phyloP scores from a whole-genome alignment of 2,888 invertebrate species.

The Sclerodermus sp. region DNA sequence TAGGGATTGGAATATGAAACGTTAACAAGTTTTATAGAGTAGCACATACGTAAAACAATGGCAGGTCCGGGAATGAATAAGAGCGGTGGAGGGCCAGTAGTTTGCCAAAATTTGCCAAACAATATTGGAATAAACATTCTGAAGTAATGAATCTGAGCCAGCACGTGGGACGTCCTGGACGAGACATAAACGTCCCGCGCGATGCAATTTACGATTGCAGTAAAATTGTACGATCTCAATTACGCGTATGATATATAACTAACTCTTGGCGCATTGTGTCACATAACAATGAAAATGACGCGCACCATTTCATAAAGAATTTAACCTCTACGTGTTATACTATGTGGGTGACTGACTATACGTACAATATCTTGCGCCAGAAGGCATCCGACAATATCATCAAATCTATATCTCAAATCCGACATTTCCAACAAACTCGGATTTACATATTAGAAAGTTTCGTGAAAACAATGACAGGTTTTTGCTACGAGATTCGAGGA shows the following conservation, averaged over 20 bases:
- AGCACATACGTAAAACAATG: no score
- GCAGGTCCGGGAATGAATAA: no score
- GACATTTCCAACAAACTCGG: no score
- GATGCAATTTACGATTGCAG: slow-evolving; percentile 31
- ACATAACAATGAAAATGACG: slow-evolving; percentile 7
- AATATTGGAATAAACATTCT: no score
- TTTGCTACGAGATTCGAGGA: no score
- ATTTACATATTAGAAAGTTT: no score
- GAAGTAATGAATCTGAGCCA: slow-evolving; percentile 6
- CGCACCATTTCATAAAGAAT: not conserved
- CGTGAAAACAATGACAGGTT: no score
- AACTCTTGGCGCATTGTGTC: slow-evolving; percentile 26
- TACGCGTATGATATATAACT: slow-evolving; percentile 22
- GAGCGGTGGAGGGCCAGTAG: no score
- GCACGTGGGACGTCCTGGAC: slow-evolving; percentile 19
- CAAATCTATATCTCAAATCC: not conserved
- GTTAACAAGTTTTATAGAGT: no score
- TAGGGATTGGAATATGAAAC: no score
- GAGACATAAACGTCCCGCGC: slow-evolving; percentile 28
- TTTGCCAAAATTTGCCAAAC: no score
- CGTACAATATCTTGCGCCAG: slow-evolving; percentile 6
- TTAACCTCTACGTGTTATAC: no score
- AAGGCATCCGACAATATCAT: slow-evolving; percentile 16
- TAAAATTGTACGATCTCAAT: slow-evolving; percentile 31
- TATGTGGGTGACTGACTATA: slow-evolving; percentile 8